A percentile compares a stretch with the other conserved stretches of the same genome.
phyloP scores from a whole-genome alignment of 2,797 vertebrate genomes.

The Centropyge bicolor region DNA sequence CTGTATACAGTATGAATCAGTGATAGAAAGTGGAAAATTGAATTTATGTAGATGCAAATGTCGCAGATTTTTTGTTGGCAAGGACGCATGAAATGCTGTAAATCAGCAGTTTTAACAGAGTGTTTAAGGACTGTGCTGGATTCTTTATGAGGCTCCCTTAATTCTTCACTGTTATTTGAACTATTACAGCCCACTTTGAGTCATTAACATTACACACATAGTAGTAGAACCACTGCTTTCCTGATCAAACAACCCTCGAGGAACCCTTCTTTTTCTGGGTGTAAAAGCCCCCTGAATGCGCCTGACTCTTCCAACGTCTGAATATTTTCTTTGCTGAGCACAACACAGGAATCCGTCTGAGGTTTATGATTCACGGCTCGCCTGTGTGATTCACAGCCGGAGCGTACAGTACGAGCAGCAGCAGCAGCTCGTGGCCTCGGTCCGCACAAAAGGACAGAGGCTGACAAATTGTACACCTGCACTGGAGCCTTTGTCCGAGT shows the following conservation, averaged over 20 bases:
- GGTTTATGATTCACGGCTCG: conserved; percentile 67
- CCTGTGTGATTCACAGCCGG: conserved; percentile 61
- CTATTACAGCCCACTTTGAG: conserved; percentile 57
- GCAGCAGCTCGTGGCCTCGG: conserved; percentile 47
- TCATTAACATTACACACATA: conserved; percentile 58
- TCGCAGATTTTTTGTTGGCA: conserved; percentile 46
- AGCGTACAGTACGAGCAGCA: conserved; percentile 28
- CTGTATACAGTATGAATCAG: conserved; percentile 4
- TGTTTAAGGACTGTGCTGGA: conserved; percentile 33
- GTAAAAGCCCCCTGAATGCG: conserved; percentile 36
- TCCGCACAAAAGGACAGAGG: conserved; percentile 55
- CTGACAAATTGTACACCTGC: conserved; percentile 72
- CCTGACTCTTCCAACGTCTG: conserved; percentile 54
- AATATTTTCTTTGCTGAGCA: conserved; percentile 56
- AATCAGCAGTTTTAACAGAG: conserved; percentile 60
- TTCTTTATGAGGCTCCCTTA: conserved; percentile 60
- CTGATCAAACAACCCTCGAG: conserved; percentile 49
- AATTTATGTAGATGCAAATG: conserved; percentile 49
- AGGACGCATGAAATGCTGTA: conserved; percentile 43
- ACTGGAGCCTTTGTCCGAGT: conserved; percentile 61
- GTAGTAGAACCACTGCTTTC: conserved; percentile 19
- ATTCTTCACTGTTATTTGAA: conserved; percentile 58
- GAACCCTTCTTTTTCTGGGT: conserved; percentile 38
- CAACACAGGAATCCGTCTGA: conserved; percentile 68
- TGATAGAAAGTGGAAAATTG: conserved; percentile 4